Conservation (phyloP, 2,113 vertebrate species). For the Prinia subflava region DNA sequence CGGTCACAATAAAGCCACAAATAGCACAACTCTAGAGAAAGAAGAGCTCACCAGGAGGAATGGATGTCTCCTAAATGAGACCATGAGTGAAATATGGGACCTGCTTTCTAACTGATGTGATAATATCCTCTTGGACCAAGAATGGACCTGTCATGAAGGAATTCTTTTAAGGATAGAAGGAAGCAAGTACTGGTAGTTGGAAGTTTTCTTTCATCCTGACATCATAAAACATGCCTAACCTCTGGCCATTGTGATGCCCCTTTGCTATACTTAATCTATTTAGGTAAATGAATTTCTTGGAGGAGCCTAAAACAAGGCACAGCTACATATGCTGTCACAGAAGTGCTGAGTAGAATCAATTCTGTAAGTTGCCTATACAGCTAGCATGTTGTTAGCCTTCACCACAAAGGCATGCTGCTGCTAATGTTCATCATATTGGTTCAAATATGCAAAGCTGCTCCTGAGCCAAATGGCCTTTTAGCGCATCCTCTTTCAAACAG, state of each 20-base stretch:
- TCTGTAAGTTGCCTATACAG: not conserved
- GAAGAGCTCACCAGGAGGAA: not conserved
- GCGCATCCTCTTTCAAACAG: not conserved
- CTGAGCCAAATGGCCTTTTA: not conserved
- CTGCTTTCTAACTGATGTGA: not conserved
- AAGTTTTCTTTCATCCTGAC: not conserved
- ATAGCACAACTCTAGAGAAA: not conserved
- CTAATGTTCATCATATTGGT: not conserved
- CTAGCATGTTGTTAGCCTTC: not conserved
- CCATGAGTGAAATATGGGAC: not conserved
- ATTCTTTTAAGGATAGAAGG: not conserved
- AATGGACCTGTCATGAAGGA: not conserved
- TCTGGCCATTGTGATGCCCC: not conserved
- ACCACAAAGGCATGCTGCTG: not conserved
- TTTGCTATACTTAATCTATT: not conserved
- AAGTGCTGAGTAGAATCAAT: not conserved
- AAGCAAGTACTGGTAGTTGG: fast-evolving
- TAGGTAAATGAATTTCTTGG: not conserved
- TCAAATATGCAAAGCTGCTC: not conserved
- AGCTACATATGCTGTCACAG: not conserved
- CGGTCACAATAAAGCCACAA: not conserved
- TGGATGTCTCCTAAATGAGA: not conserved
- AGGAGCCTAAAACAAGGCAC: not conserved
- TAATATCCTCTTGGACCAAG: not conserved
- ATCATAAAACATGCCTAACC: not conserved